Evolutionary conservation across 2,797 vertebrate species (phyloP).

Genomic region (Girardinus metallicus): DNA sequence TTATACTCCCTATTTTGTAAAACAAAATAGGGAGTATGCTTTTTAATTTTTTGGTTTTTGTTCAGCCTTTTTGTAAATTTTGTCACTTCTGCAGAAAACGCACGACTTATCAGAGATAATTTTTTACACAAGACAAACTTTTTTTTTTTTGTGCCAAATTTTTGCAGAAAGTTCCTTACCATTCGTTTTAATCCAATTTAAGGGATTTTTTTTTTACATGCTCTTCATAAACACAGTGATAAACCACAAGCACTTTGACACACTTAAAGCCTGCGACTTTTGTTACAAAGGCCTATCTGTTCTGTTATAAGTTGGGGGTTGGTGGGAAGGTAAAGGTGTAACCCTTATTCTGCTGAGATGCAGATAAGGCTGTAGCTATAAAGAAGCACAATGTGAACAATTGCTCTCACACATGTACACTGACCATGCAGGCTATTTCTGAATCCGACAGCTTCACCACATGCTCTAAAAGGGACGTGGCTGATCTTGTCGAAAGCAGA

Average conservation of each 20-base stretch:
- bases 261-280: conserved; percentile 22
- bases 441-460: conserved; percentile 79
- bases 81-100: conserved; percentile 52
- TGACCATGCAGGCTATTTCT: conserved; percentile 83
- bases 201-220: background rate
- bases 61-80: conserved; percentile 50
- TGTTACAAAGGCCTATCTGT: conserved; percentile 51
- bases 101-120: conserved; percentile 8
- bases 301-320: conserved; percentile 51
- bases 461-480: conserved; percentile 75
- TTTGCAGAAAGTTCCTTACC: background rate
- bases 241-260: conserved; percentile 32
- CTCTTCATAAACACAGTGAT: background rate
- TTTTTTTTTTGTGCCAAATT: background rate
- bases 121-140: background rate
- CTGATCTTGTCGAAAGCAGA: conserved; percentile 85
- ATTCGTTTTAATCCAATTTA: background rate
- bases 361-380: conserved; percentile 78
- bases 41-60: conserved; percentile 33
- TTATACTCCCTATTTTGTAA: conserved; percentile 8
- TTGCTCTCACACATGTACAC: conserved; percentile 77
- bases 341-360: conserved; percentile 67
- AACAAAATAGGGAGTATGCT: too few relatives aligned
- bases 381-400: conserved; percentile 77
- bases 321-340: conserved; percentile 54